Base-by-base conservation (phyloP, 2,888 invertebrate species). In the Yponomeuta plumbellus region DNA sequence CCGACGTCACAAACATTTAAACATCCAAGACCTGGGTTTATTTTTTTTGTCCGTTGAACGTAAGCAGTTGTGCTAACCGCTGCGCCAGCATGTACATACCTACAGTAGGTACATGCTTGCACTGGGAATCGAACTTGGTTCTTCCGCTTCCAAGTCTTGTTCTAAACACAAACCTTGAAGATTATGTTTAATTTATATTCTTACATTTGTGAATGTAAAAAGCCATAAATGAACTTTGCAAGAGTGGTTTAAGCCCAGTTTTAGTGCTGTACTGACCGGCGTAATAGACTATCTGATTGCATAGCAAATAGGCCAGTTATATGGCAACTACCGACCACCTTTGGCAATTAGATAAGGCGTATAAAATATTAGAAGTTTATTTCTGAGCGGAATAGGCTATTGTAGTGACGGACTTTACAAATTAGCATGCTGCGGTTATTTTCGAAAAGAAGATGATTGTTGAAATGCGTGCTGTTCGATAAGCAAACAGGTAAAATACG, bases 361-460 rank as follows among this genome's bases (percentile, higher is more conserved):
- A 23, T 59, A 23, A 59, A 59, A 59, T 59, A 59, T 59, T 21
- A 59, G n/a, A 59, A 23, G 21, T 59, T 59, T 22, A 21, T 52
- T 52, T 52, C 17, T 21, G 11, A 20, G n/a, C 59, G 59, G 23
- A 59, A 59, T 23, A 23, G 59, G 13, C 13, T 59, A 59, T 59
- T 59, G 59, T 22, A 23, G 59, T 23, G 59, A 21, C 59, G n/a
- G 22, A 59, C 23, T 22, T 11, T n/a, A 13, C 22, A 59, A 21
- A 59, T 23, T 23, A 22, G 59, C 59, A 59, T 59, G 59, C 22
- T 20, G 59, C 23, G 1, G 59, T 5, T 3, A 59, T 13, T n/a
- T 22, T 4, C 3, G 10, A 59, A 21, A 59, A 6, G 21, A 10
- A 1, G 59, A 10, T 8, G 8, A 17, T 52, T 52, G 2, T 52